phyloP scores from a whole-genome alignment of 2,113 vertebrate species.

The Melozone crissalis region DNA sequence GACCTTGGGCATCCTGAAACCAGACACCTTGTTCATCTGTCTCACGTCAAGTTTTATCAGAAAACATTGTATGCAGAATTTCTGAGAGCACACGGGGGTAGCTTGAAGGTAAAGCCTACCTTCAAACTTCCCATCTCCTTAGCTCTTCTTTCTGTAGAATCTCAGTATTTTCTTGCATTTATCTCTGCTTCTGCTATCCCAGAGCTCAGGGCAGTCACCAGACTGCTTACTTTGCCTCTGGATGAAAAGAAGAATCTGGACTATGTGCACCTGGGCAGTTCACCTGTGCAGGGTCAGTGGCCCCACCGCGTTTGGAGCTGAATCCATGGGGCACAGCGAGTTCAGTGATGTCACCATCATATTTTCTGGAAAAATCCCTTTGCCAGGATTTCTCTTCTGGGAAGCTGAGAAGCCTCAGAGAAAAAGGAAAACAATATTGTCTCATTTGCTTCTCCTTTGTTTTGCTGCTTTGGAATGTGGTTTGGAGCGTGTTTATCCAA shows the following conservation, averaged over 20 bases:
- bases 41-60: neutral
- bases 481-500: too few relatives aligned
- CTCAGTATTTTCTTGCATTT: neutral
- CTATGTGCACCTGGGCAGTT: neutral
- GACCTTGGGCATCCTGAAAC: neutral
- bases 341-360: neutral
- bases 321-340: neutral
- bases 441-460: too few relatives aligned
- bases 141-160: neutral
- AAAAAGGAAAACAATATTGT: too few relatives aligned
- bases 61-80: neutral
- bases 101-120: neutral
- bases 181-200: neutral
- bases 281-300: neutral
- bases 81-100: fast-evolving
- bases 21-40: neutral
- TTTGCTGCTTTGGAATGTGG: too few relatives aligned
- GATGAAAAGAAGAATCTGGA: neutral
- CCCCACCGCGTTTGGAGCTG: neutral
- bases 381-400: too few relatives aligned
- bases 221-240: neutral
- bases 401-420: too few relatives aligned
- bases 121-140: neutral
- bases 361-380: too few relatives aligned
- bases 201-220: neutral